Percentiles rank a stretch among this genome's conserved stretches.
These are phyloP conservation scores for Drosophila paranaensis DNA, from an alignment of 2,888 invertebrate species.

Conservation along the genomic window DNA sequence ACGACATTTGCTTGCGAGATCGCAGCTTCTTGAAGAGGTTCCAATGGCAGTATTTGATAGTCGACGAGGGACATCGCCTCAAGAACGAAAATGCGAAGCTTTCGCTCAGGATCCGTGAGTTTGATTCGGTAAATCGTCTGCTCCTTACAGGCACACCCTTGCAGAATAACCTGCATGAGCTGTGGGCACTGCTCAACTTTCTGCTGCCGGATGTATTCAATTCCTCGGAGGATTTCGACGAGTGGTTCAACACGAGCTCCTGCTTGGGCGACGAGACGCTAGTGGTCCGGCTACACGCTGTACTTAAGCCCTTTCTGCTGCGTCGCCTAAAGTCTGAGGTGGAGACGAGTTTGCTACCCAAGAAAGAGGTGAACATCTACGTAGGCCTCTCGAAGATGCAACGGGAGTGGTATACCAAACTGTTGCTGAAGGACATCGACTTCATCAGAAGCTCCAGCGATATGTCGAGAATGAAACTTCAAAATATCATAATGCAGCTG, in stretches of 20 bases:
- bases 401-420: slow-evolving; percentile 99
- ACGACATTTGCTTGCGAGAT: slow-evolving; percentile 99
- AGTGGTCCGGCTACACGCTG: slow-evolving; percentile 96
- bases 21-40: slow-evolving; percentile 98
- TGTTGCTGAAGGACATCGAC: slow-evolving; percentile 99
- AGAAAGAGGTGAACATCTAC: slow-evolving; percentile 98
- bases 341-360: slow-evolving; percentile 97
- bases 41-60: slow-evolving; percentile 99
- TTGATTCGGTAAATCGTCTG: slow-evolving; percentile 97
- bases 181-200: slow-evolving; percentile 99
- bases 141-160: slow-evolving; percentile 98
- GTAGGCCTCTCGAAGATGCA: slow-evolving; percentile 99
- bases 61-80: slow-evolving; percentile 99
- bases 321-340: slow-evolving; percentile 98
- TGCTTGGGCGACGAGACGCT: slow-evolving; percentile 96
- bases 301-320: slow-evolving; percentile 96
- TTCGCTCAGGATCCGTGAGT: slow-evolving; percentile 97
- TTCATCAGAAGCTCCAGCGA: slow-evolving; percentile 98
- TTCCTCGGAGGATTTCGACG: slow-evolving; percentile 98
- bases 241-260: slow-evolving; percentile 98
- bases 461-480: slow-evolving; percentile 97
- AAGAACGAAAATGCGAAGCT: slow-evolving; percentile 99
- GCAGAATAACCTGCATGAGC: slow-evolving; percentile 98
- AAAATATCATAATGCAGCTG: slow-evolving; percentile 99
- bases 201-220: slow-evolving; percentile 98